Conservation (phyloP, 2,797 vertebrate species). For the Enteromius argenteus region DNA sequence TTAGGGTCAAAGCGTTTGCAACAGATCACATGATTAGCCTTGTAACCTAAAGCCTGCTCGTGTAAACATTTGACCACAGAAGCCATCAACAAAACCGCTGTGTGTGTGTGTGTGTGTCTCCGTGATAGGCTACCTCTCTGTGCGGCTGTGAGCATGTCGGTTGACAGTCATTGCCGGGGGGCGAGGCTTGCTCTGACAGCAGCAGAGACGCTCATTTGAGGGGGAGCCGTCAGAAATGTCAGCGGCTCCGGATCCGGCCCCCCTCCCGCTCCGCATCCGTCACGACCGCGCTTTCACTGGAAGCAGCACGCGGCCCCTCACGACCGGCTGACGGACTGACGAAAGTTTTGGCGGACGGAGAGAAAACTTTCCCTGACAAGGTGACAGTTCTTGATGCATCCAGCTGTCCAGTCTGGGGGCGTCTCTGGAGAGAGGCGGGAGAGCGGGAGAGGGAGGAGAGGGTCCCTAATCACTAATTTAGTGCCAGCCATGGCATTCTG, state of each 20-base stretch:
- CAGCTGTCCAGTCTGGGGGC: constrained; percentile 59
- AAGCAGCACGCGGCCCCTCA: constrained; percentile 41
- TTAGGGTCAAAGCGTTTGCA: neutral
- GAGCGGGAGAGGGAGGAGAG: constrained; percentile 64
- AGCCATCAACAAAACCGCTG: neutral
- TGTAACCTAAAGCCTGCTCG: neutral
- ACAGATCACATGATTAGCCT: neutral
- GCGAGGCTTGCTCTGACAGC: constrained; percentile 97
- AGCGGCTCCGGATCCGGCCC: constrained; percentile 89
- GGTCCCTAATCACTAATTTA: constrained; percentile 87
- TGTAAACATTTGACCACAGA: constrained; percentile 8
- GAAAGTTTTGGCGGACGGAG: constrained; percentile 92
- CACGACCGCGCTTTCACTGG: constrained; percentile 9
- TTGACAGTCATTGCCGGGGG: constrained; percentile 97
- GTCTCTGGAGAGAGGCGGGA: constrained; percentile 53
- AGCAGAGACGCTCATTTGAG: constrained; percentile 96
- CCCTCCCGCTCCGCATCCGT: constrained; percentile 71
- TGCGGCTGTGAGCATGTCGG: constrained; percentile 81
- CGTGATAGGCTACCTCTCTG: constrained; percentile 32
- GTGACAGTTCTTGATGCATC: constrained; percentile 89
- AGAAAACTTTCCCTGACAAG: constrained; percentile 96
- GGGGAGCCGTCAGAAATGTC: constrained; percentile 86
- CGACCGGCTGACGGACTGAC: constrained; percentile 76
- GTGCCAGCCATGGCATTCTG: constrained; percentile 78
- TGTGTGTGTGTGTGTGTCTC: constrained; percentile 30